Base-by-base conservation (phyloP, 1,140 invertebrate species). In the Drosophila pseudoananassae region DNA sequence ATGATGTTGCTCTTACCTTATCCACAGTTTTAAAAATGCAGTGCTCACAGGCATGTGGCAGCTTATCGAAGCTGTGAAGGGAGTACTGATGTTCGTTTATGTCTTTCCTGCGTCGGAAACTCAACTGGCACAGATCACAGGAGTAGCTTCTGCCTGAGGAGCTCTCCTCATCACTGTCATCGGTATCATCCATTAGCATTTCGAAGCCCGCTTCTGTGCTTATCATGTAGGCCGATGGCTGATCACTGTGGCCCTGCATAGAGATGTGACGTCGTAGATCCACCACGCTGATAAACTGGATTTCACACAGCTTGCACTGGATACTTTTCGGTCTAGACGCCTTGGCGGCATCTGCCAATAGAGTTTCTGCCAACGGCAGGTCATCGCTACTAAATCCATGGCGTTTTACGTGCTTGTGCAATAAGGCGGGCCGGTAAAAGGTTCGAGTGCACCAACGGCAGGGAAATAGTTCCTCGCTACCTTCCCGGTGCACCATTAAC, bases 391-490 rank as follows among this genome's bases (percentile, higher is more conserved):
- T 73, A n/a, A 91, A 77, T 0, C 90, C 85, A 36, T 91, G 90
- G 0, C 87, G 75, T 12, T 76, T 68, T 1, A 91, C 61, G 40
- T 91, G 90, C 43, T 85, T 79, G 40, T 83, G 57, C n/a, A 91
- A 31, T 25, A 93, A 92, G 6, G 92, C 92, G 31, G 90, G 92
- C 2, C 93, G 91, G 54, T 93, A 92, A 54, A 93, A 94, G 56
- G 92, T 93, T 43, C 93, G 93, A 3, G 92, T 92, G 73, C 93
- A 94, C 46, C 92, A 90, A 17, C 92, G 91, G 64, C 93, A 94
- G 46, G 93, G 91, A 54, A 92, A 91, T 7, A 90, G 78, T 58
- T 88, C 51, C 14, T 92, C 93, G 33, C 92, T 90, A 36, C 87
- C 81, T 4, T 92, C 87, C 47, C 92, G 90, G 63, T 75, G 78